Percentiles rank a stretch among this genome's conserved stretches.
phyloP scores from a whole-genome alignment of 2,113 vertebrate genomes.

The Amphilophus citrinellus region DNA sequence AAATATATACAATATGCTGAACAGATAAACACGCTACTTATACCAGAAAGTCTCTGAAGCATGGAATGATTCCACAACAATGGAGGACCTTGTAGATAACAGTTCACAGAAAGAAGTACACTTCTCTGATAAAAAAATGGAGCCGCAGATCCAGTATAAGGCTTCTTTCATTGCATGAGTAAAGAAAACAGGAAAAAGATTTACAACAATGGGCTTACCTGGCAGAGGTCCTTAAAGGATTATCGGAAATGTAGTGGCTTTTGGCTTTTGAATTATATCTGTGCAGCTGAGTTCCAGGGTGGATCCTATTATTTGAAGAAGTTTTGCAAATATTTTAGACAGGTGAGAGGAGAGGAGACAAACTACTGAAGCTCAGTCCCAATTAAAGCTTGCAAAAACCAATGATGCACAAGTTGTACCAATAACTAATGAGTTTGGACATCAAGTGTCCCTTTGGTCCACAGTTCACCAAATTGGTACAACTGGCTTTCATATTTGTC shows the following conservation, averaged over 20 bases:
- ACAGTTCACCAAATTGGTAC: not conserved
- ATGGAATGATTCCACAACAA: not conserved
- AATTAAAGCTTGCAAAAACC: not conserved
- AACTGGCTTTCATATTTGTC: not conserved
- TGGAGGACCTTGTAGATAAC: not conserved
- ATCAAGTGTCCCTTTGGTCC: not conserved
- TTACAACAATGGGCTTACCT: not conserved
- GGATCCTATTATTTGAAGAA: not conserved
- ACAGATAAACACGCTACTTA: constrained; percentile 9
- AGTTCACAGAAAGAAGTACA: constrained; percentile 3
- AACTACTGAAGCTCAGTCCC: not conserved
- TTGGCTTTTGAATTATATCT: not conserved
- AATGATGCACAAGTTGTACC: not conserved
- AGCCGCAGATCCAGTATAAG: not conserved
- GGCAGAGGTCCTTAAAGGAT: not conserved
- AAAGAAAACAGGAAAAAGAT: not conserved
- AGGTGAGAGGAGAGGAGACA: not conserved
- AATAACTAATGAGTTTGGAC: not conserved
- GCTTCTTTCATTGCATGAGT: not conserved
- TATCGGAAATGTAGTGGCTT: not conserved
- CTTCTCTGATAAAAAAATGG: not conserved
- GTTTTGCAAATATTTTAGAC: not conserved
- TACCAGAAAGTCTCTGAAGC: constrained; percentile 7
- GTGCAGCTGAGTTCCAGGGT: not conserved
- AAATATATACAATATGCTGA: constrained; percentile 1